These are phyloP conservation scores for Babylonia areolata DNA, from an alignment of 1,140 invertebrate genomes.

Conservation along the genomic window DNA sequence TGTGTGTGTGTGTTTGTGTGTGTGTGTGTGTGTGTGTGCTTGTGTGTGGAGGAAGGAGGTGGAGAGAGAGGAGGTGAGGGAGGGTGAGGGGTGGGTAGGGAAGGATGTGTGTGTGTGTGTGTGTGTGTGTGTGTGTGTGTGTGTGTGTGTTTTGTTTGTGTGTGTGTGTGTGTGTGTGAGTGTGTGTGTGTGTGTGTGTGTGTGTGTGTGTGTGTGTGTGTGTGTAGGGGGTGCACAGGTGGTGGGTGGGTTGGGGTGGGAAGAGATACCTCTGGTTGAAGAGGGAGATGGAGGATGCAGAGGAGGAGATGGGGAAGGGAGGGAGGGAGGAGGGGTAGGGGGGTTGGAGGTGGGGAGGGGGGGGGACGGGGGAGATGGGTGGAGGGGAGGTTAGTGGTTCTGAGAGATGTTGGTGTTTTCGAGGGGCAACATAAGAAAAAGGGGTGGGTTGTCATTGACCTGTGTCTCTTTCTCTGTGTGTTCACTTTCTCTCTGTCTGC, in stretches of 20 bases:
- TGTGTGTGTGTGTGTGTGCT: too few relatives aligned
- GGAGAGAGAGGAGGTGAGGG: slow-evolving; percentile 14
- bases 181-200: too few relatives aligned
- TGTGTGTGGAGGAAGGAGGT: not conserved
- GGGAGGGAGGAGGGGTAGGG: not conserved
- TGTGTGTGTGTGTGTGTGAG: too few relatives aligned
- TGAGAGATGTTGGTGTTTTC: not conserved
- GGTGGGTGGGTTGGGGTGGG: too few relatives aligned
- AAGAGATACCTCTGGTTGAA: not conserved
- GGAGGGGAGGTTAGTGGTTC: not conserved
- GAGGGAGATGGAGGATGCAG: not conserved
- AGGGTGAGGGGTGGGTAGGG: not conserved
- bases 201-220: too few relatives aligned
- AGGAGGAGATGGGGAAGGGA: not conserved
- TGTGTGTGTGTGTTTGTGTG: too few relatives aligned
- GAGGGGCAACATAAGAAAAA: too few relatives aligned
- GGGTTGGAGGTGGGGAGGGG: not conserved
- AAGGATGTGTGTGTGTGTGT: too few relatives aligned
- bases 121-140: too few relatives aligned
- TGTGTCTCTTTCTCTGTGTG: not conserved
- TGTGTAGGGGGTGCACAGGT: too few relatives aligned
- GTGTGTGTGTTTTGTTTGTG: too few relatives aligned
- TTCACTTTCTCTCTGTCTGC: not conserved
- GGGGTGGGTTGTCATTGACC: too few relatives aligned
- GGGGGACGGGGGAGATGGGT: not conserved